Evolutionary conservation across 2,888 invertebrate genomes (phyloP).

Genomic region (Drosophila anomelani): DNA sequence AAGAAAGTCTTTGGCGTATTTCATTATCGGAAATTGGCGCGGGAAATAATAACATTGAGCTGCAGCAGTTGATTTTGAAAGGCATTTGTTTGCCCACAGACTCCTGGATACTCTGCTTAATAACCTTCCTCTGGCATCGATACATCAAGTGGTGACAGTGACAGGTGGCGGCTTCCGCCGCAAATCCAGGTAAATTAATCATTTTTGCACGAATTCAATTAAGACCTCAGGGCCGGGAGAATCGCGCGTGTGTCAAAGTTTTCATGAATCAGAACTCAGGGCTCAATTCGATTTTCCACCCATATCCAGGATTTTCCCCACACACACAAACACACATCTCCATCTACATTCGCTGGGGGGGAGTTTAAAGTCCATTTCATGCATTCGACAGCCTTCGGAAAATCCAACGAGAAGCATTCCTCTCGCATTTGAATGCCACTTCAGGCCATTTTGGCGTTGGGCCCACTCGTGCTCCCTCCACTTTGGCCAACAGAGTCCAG

Average conservation of each 20-base stretch:
- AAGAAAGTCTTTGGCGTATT: constrained; percentile 41
- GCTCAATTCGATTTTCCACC: constrained; percentile 6
- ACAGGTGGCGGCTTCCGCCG: constrained; percentile 24
- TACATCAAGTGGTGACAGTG: constrained; percentile 41
- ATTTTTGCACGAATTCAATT: constrained; percentile 41
- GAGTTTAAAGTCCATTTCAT: constrained; percentile 34
- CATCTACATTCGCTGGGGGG: constrained; percentile 13
- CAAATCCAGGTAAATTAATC: constrained; percentile 37
- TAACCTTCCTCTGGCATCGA: constrained; percentile 30
- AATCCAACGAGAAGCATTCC: constrained; percentile 11
- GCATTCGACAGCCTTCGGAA: constrained; percentile 1
- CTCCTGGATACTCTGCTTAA: constrained; percentile 25
- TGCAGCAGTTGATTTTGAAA: constrained; percentile 34
- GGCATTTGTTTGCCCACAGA: constrained; percentile 28
- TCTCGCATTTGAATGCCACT: constrained; percentile 42
- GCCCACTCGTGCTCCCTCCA: constrained; percentile 10
- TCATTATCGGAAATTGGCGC: constrained; percentile 50
- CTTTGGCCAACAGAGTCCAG: constrained; percentile 4
- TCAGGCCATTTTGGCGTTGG: constrained; percentile 32
- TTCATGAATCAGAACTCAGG: constrained; percentile 12
- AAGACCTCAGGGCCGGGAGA: constrained; percentile 1
- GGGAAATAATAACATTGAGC: constrained; percentile 45
- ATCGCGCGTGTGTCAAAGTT: constrained; percentile 19
- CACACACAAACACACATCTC: not conserved
- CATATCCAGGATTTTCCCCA: not conserved